Evolutionary conservation across 53 echinoderm and acorn worm genomes (phyloP), one percentile per base, ranked within the genome.

Genomic region (Stichopus horrens): DNA sequence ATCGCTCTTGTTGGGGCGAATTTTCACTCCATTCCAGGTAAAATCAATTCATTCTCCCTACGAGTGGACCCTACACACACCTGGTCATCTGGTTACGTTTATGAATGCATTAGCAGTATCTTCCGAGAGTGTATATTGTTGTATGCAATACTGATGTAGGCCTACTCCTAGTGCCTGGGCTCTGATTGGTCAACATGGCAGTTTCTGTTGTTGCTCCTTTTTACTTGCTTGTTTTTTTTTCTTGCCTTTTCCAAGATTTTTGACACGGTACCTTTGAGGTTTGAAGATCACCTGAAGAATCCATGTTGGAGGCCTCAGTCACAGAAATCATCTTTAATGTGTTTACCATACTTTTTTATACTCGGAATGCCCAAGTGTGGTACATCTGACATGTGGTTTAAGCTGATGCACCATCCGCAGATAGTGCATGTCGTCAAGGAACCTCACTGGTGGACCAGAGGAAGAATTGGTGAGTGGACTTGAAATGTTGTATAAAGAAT

Each of bases 361-460:
- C 59, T 90, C 5, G 92, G 92, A 2, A 92, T 92, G 92, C 92
- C 92, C 58, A 90, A 90, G 58, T 88, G 87, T 79, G 92, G 92
- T 60, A 92, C 92, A 8, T 87, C 87, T 16, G 92, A 92, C 73
- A 19, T 92, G 14, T 67, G 90, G 76, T 54, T 21, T 21, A 92
- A 90, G 57, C 57, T 92, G 5, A 73, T 75, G 11, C 23, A 22
- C 4, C 92, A 92, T 58, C 90, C 87, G 0, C 87, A 90, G 75
- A 66, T 92, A 11, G 57, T 71, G 52, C 54, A 5, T 9, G 59
- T 75, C 1, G 54, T 91, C 1, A 92, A 92, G 20, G 92, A 92
- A 23, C 90, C 92, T 74, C 92, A 92, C 54, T 92, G 92, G 92
- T 92, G 92, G 92, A 63, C 92, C 6, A 86, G 92, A 22, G n/a